These are phyloP conservation scores for Galeopterus variegatus DNA, from an alignment of 2,113 vertebrate species.

Conservation along the genomic window DNA sequence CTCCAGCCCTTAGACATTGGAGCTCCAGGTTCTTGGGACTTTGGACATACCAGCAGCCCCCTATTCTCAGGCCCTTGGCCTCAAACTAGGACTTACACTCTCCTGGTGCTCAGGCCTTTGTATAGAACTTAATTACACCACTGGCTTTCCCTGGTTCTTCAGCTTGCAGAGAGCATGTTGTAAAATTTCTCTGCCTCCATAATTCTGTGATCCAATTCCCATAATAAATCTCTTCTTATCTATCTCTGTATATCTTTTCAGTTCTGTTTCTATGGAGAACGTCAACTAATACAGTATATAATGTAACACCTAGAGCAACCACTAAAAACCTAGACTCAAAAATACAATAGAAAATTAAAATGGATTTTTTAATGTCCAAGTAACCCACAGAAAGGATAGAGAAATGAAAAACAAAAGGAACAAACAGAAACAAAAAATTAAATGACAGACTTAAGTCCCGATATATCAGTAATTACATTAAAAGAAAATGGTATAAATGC, in stretches of 20 bases:
- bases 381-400: background rate
- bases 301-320: background rate
- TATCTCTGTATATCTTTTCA: background rate
- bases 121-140: background rate
- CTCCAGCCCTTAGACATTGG: background rate
- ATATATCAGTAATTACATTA: background rate
- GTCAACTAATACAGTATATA: background rate
- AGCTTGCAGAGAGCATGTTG: background rate
- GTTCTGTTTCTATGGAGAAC: background rate
- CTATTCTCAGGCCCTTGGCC: background rate
- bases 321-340: background rate
- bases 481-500: background rate
- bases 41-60: background rate
- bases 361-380: background rate
- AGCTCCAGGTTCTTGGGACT: background rate
- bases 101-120: background rate
- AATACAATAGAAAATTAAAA: conserved; percentile 21
- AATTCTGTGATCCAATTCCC: background rate
- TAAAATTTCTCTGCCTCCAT: background rate
- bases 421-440: background rate
- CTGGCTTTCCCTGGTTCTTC: background rate
- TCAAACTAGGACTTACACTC: background rate
- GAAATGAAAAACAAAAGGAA: background rate
- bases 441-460: background rate
- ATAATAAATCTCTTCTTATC: background rate